Percentiles rank a stretch among this genome's conserved stretches.
These are phyloP conservation scores for Lophotriccus pileatus DNA, from an alignment of 2,797 vertebrate species.

Conservation along the genomic window DNA sequence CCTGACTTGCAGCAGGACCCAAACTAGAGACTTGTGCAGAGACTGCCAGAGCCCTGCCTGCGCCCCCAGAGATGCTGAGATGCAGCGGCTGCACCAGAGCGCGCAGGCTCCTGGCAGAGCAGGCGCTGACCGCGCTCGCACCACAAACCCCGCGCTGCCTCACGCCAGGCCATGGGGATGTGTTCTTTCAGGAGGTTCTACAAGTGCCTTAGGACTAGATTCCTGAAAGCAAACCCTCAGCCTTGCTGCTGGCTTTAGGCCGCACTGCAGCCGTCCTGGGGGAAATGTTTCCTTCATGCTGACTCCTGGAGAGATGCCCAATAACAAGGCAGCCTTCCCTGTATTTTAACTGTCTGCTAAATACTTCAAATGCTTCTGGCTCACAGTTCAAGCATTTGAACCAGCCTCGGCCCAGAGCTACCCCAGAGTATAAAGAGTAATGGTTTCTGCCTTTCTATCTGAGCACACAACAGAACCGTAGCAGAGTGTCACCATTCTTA, in stretches of 20 bases:
- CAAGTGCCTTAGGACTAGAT: neutral
- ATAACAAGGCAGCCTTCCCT: neutral
- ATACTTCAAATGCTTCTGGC: slow-evolving; percentile 17
- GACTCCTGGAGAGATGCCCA: neutral
- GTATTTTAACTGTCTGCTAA: neutral
- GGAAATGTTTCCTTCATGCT: neutral
- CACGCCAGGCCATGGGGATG: neutral
- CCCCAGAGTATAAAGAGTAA: neutral
- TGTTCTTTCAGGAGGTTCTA: neutral
- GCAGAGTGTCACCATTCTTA: slow-evolving; percentile 12
- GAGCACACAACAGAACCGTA: neutral
- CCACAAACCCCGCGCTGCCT: neutral
- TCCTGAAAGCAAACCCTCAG: neutral
- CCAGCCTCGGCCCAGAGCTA: neutral
- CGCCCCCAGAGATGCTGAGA: neutral
- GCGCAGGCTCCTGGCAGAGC: neutral
- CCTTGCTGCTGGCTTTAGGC: neutral
- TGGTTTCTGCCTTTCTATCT: neutral
- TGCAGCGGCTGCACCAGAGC: neutral
- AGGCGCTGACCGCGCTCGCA: neutral
- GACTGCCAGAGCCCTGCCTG: neutral
- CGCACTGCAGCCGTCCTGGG: neutral
- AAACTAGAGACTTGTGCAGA: neutral
- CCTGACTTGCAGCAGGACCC: neutral
- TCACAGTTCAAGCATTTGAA: neutral